Evolutionary conservation across 2,888 invertebrate genomes (phyloP).

Genomic region (Lymantria dispar): DNA sequence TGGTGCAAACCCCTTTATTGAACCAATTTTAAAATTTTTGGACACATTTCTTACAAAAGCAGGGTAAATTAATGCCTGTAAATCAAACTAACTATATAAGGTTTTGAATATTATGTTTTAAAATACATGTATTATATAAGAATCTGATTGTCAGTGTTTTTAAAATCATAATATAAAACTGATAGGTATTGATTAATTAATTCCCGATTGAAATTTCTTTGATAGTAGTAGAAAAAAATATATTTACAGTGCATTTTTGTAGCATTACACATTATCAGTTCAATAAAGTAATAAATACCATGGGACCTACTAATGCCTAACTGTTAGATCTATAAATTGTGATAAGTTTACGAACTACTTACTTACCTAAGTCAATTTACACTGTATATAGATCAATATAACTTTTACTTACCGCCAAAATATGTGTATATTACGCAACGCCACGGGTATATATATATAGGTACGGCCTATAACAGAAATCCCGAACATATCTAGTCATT

Average conservation of each 20-base stretch:
- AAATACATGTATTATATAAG: conserved; percentile 16
- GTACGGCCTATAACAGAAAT: conserved; percentile 15
- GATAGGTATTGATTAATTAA: background rate
- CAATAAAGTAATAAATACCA: conserved; percentile 51
- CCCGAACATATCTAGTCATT: conserved; percentile 28
- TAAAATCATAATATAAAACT: conserved; percentile 7
- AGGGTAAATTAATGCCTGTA: conserved; percentile 75
- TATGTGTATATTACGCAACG: conserved; percentile 8
- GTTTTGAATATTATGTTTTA: conserved; percentile 40
- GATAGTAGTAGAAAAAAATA: background rate
- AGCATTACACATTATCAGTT: conserved; percentile 33
- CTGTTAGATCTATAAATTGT: conserved; percentile 56
- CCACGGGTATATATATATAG: conserved; percentile 10
- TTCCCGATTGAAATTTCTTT: background rate
- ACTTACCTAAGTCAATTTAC: conserved; percentile 45
- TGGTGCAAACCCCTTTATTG: conserved; percentile 48
- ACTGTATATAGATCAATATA: conserved; percentile 32
- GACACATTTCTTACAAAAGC: conserved; percentile 68
- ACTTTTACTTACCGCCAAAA: conserved; percentile 16
- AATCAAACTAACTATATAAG: conserved; percentile 59
- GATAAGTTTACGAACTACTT: conserved; percentile 46
- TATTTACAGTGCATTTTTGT: conserved; percentile 13
- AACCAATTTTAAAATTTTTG: conserved; percentile 68
- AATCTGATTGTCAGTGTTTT: conserved; percentile 12
- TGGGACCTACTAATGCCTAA: conserved; percentile 68